Conservation (phyloP, 2,797 vertebrate genomes). For the Chloroceryle amazona region DNA sequence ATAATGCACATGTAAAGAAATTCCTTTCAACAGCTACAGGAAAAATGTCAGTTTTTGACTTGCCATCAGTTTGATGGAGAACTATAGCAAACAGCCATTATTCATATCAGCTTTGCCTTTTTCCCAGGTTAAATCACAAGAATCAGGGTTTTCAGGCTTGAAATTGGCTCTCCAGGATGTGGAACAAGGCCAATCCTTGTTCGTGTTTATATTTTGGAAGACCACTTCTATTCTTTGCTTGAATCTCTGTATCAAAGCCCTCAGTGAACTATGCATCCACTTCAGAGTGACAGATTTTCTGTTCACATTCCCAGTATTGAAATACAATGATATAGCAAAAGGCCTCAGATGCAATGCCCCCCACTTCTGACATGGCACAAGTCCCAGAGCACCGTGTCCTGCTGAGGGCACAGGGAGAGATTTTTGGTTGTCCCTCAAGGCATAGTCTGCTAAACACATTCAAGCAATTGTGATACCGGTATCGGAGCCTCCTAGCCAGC, state of each 20-base stretch:
- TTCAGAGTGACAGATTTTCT: not conserved
- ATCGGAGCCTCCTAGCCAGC: not conserved
- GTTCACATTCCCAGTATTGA: accelerated
- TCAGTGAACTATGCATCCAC: not conserved
- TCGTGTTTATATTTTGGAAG: not conserved
- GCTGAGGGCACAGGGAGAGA: not conserved
- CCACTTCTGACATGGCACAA: accelerated
- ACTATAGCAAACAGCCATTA: not conserved
- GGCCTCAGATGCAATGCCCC: not conserved
- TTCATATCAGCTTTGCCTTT: not conserved
- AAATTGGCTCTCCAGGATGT: not conserved
- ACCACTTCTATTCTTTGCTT: not conserved
- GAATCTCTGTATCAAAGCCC: not conserved
- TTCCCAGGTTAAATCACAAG: not conserved
- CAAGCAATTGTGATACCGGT: not conserved
- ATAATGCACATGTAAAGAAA: not conserved
- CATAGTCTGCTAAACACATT: not conserved
- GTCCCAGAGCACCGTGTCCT: accelerated
- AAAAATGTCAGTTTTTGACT: not conserved
- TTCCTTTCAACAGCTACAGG: not conserved
- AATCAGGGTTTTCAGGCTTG: not conserved
- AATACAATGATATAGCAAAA: not conserved
- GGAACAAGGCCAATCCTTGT: not conserved
- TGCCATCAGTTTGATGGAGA: not conserved
- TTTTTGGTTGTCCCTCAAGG: not conserved